phyloP scores from a whole-genome alignment of 2,797 vertebrate species.

The Ateles fusciceps region DNA sequence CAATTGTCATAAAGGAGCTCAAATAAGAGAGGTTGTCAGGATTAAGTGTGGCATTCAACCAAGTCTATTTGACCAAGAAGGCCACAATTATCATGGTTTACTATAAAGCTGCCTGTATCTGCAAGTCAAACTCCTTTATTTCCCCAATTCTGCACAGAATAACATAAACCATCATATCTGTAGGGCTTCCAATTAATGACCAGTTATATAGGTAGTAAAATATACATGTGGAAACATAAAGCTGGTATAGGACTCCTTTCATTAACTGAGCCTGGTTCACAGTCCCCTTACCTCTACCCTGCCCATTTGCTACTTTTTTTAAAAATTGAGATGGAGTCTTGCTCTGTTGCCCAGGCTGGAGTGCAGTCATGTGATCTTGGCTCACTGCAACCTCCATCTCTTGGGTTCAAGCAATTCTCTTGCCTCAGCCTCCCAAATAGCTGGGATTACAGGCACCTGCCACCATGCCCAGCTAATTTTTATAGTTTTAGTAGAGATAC shows the following conservation, averaged over 20 bases:
- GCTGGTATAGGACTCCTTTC: neutral
- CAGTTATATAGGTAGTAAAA: neutral
- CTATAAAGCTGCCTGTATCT: neutral
- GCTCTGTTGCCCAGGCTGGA: too few species aligned
- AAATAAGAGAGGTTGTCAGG: neutral
- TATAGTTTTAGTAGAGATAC: too few species aligned
- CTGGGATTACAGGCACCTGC: too few species aligned
- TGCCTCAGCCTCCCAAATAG: too few species aligned
- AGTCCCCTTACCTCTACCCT: too few species aligned
- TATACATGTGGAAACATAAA: neutral
- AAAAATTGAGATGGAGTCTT: too few species aligned
- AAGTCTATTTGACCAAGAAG: neutral
- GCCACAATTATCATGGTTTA: neutral
- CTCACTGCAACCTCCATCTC: too few species aligned
- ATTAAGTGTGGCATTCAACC: neutral
- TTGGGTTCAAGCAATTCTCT: too few species aligned
- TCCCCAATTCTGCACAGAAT: neutral
- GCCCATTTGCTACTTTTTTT: too few species aligned
- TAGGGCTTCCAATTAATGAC: neutral
- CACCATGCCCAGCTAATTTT: too few species aligned
- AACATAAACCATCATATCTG: neutral
- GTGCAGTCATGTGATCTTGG: too few species aligned
- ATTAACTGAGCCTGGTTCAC: neutral
- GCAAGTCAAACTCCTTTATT: neutral
- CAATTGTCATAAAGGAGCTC: neutral